Evolutionary conservation across 2,888 invertebrate genomes (phyloP).

Genomic region (Aporophyla lueneburgensis): DNA sequence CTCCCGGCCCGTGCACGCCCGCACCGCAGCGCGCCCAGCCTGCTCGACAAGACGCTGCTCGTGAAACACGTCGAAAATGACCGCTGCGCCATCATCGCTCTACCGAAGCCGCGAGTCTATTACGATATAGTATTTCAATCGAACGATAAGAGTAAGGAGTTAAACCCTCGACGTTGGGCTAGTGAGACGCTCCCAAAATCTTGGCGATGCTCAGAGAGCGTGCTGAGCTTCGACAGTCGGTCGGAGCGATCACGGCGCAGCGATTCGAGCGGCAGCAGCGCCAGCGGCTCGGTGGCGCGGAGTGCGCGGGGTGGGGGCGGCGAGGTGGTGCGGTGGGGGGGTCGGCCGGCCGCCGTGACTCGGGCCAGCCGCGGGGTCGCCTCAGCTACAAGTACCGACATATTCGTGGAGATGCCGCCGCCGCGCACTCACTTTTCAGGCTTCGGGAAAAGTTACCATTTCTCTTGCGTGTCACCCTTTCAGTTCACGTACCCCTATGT

Average conservation of each 20-base stretch:
- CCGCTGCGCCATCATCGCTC: slow-evolving; percentile 87
- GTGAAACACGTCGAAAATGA: slow-evolving; percentile 85
- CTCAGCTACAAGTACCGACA: slow-evolving; percentile 83
- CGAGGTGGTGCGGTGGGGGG: slow-evolving; percentile 86
- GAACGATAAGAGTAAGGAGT: slow-evolving; percentile 74
- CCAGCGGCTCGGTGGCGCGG: slow-evolving; percentile 67
- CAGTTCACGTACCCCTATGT: slow-evolving; percentile 88
- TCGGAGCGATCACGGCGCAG: slow-evolving; percentile 80
- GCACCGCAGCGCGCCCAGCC: slow-evolving; percentile 82
- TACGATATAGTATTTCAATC: slow-evolving; percentile 84
- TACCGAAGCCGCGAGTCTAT: slow-evolving; percentile 85
- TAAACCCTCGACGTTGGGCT: slow-evolving; percentile 83
- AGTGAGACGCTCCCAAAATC: slow-evolving; percentile 86
- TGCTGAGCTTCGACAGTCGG: slow-evolving; percentile 79
- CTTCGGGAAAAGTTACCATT: slow-evolving; percentile 90
- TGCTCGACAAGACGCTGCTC: slow-evolving; percentile 86
- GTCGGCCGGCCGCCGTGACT: slow-evolving; percentile 89
- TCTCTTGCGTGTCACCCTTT: slow-evolving; percentile 90
- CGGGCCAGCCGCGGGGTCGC: slow-evolving; percentile 89
- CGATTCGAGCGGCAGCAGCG: slow-evolving; percentile 77
- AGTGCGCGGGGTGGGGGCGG: slow-evolving; percentile 76
- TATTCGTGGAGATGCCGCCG: slow-evolving; percentile 87
- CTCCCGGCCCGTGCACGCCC: slow-evolving; percentile 77
- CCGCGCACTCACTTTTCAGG: slow-evolving; percentile 88
- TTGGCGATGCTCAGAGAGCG: slow-evolving; percentile 88